A percentile compares a stretch with the other conserved stretches of the same genome.
These are phyloP conservation scores for Grallaria varia DNA, from an alignment of 2,113 vertebrate genomes.

Conservation along the genomic window DNA sequence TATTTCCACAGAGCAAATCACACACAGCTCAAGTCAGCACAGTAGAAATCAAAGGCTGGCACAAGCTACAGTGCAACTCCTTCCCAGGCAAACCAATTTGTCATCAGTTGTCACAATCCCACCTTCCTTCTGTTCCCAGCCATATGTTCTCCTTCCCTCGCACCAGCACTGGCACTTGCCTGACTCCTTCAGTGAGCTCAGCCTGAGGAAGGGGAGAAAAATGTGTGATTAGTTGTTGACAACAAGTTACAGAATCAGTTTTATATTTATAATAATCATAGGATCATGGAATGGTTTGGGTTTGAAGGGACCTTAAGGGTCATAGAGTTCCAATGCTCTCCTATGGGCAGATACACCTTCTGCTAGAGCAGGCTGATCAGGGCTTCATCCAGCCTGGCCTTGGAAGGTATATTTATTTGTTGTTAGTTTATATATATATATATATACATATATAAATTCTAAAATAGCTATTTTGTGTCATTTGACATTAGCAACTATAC, in stretches of 20 bases:
- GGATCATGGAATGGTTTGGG: background rate
- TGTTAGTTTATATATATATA: too few species aligned
- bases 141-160: background rate
- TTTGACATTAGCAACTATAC: background rate
- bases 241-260: background rate
- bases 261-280: background rate
- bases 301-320: background rate
- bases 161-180: background rate
- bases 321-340: background rate
- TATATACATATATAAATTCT: too few species aligned
- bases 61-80: background rate
- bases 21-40: background rate
- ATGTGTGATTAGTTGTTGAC: fast-evolving
- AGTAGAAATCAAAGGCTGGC: background rate
- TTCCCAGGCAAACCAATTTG: background rate
- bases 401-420: background rate
- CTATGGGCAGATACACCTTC: background rate
- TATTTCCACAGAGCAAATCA: background rate
- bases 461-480: background rate
- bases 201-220: background rate
- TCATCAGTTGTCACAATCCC: background rate
- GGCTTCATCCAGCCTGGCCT: background rate
- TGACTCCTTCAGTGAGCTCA: background rate
- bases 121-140: slow-evolving; percentile 20
- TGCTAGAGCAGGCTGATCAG: background rate